phyloP scores from a whole-genome alignment of 2,888 invertebrate species.

The Chrysolina haemoptera region DNA sequence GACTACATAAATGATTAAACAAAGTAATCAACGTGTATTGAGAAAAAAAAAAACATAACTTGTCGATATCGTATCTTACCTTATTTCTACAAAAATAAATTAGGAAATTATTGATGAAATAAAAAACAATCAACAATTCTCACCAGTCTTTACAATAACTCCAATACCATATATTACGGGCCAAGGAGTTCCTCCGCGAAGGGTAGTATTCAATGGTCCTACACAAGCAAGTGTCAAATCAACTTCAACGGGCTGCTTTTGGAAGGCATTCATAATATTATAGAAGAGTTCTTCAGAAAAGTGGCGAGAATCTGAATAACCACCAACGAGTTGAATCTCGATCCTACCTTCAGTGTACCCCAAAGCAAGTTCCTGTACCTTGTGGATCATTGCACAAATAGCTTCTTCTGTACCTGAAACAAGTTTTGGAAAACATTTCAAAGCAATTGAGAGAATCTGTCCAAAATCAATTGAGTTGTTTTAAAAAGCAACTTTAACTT shows the following conservation, averaged over 20 bases:
- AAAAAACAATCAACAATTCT: slow-evolving; percentile 16
- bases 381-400: slow-evolving; percentile 83
- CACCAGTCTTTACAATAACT: slow-evolving; percentile 88
- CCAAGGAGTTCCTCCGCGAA: slow-evolving; percentile 85
- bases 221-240: slow-evolving; percentile 92
- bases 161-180: slow-evolving; percentile 93
- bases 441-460: no score
- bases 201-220: slow-evolving; percentile 90
- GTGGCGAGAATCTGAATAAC: slow-evolving; percentile 88
- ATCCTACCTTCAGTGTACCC: slow-evolving; percentile 91
- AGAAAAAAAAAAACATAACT: no score
- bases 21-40: no score
- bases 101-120: no score
- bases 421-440: no score
- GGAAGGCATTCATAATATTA: slow-evolving; percentile 90
- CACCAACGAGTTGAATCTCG: slow-evolving; percentile 92
- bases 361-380: slow-evolving; percentile 86
- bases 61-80: no score
- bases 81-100: no score
- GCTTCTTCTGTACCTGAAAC: slow-evolving; percentile 84
- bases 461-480: no score
- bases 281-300: slow-evolving; percentile 92
- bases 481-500: no score
- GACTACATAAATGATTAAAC: no score
- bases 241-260: slow-evolving; percentile 89